These are phyloP conservation scores for Antheraea yamamai DNA, from an alignment of 2,888 invertebrate genomes.

Conservation along the genomic window DNA sequence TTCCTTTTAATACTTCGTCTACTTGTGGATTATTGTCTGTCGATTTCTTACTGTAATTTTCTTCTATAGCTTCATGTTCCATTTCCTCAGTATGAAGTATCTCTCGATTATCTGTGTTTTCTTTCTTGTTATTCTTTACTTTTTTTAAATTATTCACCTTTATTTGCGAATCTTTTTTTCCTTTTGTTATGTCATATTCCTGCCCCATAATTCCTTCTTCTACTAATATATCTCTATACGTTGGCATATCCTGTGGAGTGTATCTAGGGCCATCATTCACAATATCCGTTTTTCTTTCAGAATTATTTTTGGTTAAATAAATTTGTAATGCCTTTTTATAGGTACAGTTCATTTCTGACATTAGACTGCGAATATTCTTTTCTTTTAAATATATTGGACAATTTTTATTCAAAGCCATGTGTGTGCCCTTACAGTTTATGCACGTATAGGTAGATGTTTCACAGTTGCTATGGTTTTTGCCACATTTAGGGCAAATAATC, in stretches of 20 bases:
- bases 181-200: too few relatives aligned
- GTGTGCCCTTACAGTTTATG: constrained; percentile 29
- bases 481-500: constrained; percentile 29
- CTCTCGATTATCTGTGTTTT: too few relatives aligned
- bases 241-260: neutral
- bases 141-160: too few relatives aligned
- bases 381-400: constrained; percentile 34
- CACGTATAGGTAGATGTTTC: constrained; percentile 27
- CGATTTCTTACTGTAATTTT: too few relatives aligned
- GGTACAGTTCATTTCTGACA: constrained; percentile 29
- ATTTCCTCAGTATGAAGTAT: too few relatives aligned
- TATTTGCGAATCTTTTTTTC: too few relatives aligned
- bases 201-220: too few relatives aligned
- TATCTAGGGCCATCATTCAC: neutral
- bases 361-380: constrained; percentile 30
- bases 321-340: constrained; percentile 25
- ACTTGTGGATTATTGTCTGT: too few relatives aligned
- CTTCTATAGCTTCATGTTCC: too few relatives aligned
- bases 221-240: too few relatives aligned
- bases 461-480: constrained; percentile 29
- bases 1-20: too few relatives aligned
- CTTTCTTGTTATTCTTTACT: too few relatives aligned
- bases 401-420: constrained; percentile 30
- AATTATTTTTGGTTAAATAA: constrained; percentile 2
- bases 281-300: neutral